Conservation (phyloP, 2,888 invertebrate species). For the Schizaphis graminum region DNA sequence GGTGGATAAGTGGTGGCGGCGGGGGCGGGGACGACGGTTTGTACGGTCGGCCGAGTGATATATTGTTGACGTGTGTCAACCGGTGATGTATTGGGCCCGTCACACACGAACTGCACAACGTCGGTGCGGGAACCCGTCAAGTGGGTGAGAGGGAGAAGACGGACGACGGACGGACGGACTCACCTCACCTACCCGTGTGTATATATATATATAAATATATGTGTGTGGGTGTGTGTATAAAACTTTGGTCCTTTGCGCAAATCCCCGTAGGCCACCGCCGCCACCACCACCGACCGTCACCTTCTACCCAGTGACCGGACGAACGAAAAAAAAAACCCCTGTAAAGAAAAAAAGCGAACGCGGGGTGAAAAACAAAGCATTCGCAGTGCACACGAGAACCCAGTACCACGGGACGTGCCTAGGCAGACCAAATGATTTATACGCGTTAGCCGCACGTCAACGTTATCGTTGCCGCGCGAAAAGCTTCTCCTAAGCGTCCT, state of each 20-base stretch:
- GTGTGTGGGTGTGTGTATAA: neutral
- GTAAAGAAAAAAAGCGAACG: neutral
- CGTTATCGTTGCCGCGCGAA: conserved; percentile 49
- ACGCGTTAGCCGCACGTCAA: conserved; percentile 52
- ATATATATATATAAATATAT: neutral
- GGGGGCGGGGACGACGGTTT: conserved; percentile 13
- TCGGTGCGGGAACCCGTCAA: neutral
- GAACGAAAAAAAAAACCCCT: neutral
- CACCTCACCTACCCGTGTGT: neutral
- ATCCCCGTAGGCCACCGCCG: conserved; percentile 50
- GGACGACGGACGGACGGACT: conserved; percentile 51
- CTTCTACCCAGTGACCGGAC: neutral
- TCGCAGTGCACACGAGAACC: neutral
- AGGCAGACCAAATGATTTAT: conserved; percentile 56
- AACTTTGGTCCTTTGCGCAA: conserved; percentile 61
- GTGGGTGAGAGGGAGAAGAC: conserved; percentile 1
- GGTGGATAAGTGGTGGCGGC: neutral
- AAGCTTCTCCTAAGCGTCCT: conserved; percentile 36
- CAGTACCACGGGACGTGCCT: conserved; percentile 39
- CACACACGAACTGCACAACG: conserved; percentile 53
- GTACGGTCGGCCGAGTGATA: conserved; percentile 64
- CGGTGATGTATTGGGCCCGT: conserved; percentile 65
- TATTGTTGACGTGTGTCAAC: conserved; percentile 66
- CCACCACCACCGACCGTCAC: neutral
- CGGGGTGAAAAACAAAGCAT: conserved; percentile 53